Percentiles rank a stretch among this genome's conserved stretches.
These are phyloP conservation scores for Acropternis orthonyx DNA, from an alignment of 2,797 vertebrate genomes.

Conservation along the genomic window DNA sequence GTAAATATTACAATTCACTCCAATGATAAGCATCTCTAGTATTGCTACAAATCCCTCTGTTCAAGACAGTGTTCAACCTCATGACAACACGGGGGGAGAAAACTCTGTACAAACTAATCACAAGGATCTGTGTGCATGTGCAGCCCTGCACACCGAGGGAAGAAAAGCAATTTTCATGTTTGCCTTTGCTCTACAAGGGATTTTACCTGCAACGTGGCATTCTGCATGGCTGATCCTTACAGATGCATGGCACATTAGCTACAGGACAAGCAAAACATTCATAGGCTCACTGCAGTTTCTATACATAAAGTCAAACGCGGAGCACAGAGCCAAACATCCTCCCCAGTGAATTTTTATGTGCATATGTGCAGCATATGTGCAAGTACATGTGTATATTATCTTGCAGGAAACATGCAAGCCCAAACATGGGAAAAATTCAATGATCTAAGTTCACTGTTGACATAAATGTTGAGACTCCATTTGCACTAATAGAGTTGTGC, in stretches of 20 bases:
- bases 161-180: not conserved
- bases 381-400: constrained; percentile 28
- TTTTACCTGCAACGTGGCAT: not conserved
- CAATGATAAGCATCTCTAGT: constrained; percentile 1
- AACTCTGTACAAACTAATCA: not conserved
- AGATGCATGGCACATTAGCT: constrained; percentile 49
- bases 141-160: not conserved
- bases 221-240: constrained; percentile 38
- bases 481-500: constrained; percentile 15
- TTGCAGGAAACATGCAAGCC: constrained; percentile 43
- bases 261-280: constrained; percentile 7
- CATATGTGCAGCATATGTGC: constrained; percentile 55
- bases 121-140: not conserved
- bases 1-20: constrained; percentile 17
- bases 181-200: not conserved
- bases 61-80: not conserved
- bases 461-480: constrained; percentile 2
- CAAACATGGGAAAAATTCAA: constrained; percentile 53
- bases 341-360: constrained; percentile 11
- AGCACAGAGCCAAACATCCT: not conserved
- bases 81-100: not conserved
- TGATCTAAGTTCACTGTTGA: constrained; percentile 41
- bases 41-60: not conserved
- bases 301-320: not conserved
- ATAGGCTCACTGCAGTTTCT: not conserved